These are phyloP conservation scores for Misgurnus mizolepis DNA, from an alignment of 2,113 vertebrate species.

Conservation along the genomic window DNA sequence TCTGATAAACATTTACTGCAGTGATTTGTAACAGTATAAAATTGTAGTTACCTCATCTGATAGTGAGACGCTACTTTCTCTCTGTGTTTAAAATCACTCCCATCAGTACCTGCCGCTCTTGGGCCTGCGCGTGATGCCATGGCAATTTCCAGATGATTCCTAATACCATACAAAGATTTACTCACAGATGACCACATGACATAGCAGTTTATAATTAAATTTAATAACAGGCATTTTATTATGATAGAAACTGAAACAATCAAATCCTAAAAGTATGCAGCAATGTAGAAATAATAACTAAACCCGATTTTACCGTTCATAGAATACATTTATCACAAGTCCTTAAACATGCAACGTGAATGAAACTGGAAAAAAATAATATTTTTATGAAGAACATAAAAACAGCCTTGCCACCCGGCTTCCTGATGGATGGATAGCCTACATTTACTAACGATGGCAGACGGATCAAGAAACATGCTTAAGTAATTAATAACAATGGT, in stretches of 20 bases:
- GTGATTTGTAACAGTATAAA: background rate
- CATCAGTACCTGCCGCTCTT: conserved; percentile 81
- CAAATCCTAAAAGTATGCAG: background rate
- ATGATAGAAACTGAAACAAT: background rate
- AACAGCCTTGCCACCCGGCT: background rate
- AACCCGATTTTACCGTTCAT: too few species aligned
- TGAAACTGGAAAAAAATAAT: background rate
- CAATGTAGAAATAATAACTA: background rate
- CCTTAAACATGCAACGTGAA: background rate
- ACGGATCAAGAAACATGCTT: background rate
- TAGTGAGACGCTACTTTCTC: conserved; percentile 84
- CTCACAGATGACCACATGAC: background rate
- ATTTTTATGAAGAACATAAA: background rate
- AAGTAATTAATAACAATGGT: background rate
- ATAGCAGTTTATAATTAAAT: background rate
- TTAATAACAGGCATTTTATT: background rate
- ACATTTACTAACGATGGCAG: background rate
- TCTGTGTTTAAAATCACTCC: conserved; percentile 84
- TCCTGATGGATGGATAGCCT: background rate
- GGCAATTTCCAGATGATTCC: conserved; percentile 30
- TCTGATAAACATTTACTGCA: background rate
- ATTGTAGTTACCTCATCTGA: conserved; percentile 85
- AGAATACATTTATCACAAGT: too few species aligned
- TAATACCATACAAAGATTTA: background rate
- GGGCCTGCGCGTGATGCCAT: conserved; percentile 89